Base-by-base conservation (phyloP, 2,888 invertebrate species). In the Idaea biselata region DNA sequence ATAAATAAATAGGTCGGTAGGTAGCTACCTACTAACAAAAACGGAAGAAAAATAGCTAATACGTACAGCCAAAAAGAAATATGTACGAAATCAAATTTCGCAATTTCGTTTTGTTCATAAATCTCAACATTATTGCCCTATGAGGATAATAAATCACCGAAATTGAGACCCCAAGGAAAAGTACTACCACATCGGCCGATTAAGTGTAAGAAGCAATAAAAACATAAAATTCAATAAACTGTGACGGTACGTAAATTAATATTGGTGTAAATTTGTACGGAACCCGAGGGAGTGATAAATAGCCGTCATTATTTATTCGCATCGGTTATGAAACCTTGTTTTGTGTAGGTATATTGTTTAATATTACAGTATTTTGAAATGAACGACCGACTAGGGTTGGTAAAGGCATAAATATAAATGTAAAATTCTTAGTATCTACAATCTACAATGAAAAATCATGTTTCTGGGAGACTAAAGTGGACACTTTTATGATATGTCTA, bases 111-210 rank as follows among this genome's bases (percentile, higher is more conserved):
- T 65, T 60, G 55, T 6, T 53, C 31, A 67, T 70, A 70, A 67
- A 70, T 70, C 68, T 63, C 62, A 58, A 14, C 61, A 70, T 66
- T 67, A 70, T 67, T 67, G 63, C 64, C 63, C 60, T 62, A 61
- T 59, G 62, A 63, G 62, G 65, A 58, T 60, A 60, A 64, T 70
- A 70, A 70, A 68, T 70, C 68, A 70, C 60, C 60, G 60, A 65
- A 67, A 70, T 68, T 70, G 67, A 65, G 65, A 67, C 62, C 61
- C 54, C 60, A 58, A 58, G 64, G 60, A 58, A 61, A 64, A 61
- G 44, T 44, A 44, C 11, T 8, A 14, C 44, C 44, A 44, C 14
- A 44, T 44, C 44, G 44, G 44, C 14, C 44, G 44, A 44, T 44
- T 44, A 44, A 44, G 44, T 44, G 44, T 44, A 14, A 44, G 44